A percentile compares a stretch with the other conserved stretches of the same genome.
Conservation (phyloP, 2,113 vertebrate genomes). For the Datnioides undecimradiatus region DNA sequence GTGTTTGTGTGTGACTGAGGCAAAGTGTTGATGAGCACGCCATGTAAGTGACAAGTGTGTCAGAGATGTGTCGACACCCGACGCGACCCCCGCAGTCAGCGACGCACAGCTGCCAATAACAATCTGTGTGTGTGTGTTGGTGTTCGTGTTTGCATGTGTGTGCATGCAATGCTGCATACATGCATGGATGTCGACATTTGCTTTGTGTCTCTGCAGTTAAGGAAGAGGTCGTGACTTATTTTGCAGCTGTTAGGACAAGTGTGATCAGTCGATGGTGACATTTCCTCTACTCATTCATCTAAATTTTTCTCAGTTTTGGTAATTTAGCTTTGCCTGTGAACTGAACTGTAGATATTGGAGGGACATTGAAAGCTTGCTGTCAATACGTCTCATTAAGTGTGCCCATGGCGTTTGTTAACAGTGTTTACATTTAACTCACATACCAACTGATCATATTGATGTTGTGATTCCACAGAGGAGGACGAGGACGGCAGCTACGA, state of each 20-base stretch:
- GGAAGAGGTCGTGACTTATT: constrained; percentile 10
- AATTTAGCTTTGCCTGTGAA: no score
- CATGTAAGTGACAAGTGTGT: constrained; percentile 86
- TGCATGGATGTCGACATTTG: constrained; percentile 40
- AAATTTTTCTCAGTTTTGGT: no score
- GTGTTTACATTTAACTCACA: constrained; percentile 53
- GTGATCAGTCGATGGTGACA: background rate
- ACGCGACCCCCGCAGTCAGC: constrained; percentile 75
- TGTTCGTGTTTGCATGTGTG: constrained; percentile 20
- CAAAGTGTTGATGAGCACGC: constrained; percentile 80
- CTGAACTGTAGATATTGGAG: background rate
- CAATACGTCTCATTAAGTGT: constrained; percentile 35
- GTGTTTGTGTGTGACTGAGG: constrained; percentile 33
- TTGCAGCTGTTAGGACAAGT: constrained; percentile 13
- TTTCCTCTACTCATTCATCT: background rate
- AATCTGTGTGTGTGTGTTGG: constrained; percentile 56
- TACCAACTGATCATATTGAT: constrained; percentile 50
- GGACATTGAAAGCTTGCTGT: constrained; percentile 49
- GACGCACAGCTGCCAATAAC: constrained; percentile 80
- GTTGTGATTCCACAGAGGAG: constrained; percentile 81
- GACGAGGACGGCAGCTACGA: constrained; percentile 84
- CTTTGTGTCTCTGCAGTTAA: constrained; percentile 29
- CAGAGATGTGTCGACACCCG: constrained; percentile 80
- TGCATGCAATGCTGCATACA: background rate
- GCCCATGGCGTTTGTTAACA: constrained; percentile 17